These are phyloP conservation scores for Telmatherina bonti DNA, from an alignment of 2,797 vertebrate genomes.

Conservation along the genomic window DNA sequence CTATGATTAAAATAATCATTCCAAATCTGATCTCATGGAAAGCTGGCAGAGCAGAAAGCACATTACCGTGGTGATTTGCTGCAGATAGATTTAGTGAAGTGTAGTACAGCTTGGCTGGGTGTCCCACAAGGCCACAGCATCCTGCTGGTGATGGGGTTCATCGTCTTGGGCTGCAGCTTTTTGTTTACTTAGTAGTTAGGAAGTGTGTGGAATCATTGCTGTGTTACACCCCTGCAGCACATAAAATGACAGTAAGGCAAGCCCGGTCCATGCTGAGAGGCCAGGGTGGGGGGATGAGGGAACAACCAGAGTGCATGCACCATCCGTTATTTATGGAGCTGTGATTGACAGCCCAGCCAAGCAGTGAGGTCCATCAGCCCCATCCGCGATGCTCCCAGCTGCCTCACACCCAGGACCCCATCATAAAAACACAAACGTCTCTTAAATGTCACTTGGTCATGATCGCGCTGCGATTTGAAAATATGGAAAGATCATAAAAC, in stretches of 20 bases:
- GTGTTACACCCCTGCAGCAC: conserved; percentile 45
- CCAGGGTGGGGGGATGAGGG: not conserved
- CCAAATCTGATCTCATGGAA: conserved; percentile 39
- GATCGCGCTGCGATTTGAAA: not conserved
- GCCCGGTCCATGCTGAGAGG: conserved; percentile 22
- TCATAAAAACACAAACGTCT: conserved; percentile 45
- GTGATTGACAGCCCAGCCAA: conserved; percentile 74
- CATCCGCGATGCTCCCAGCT: conserved; percentile 42
- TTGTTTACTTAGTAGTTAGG: conserved; percentile 53
- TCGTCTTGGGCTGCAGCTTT: conserved; percentile 49
- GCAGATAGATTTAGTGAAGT: conserved; percentile 45
- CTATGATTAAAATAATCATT: conserved; percentile 71
- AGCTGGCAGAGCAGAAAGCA: conserved; percentile 46
- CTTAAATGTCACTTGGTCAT: conserved; percentile 36
- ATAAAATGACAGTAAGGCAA: conserved; percentile 61
- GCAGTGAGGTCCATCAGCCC: conserved; percentile 55
- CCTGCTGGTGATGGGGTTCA: conserved; percentile 40
- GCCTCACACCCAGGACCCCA: conserved; percentile 47
- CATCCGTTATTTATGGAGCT: conserved; percentile 77
- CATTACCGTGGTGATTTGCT: conserved; percentile 44
- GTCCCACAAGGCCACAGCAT: conserved; percentile 45
- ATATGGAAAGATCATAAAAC: no score
- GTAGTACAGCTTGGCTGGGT: conserved; percentile 27
- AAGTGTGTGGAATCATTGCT: conserved; percentile 39
- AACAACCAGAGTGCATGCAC: conserved; percentile 54